Percentiles rank a stretch among this genome's conserved stretches.
Conservation (phyloP, 1,140 invertebrate species). For the Eurytemora carolleeae region DNA sequence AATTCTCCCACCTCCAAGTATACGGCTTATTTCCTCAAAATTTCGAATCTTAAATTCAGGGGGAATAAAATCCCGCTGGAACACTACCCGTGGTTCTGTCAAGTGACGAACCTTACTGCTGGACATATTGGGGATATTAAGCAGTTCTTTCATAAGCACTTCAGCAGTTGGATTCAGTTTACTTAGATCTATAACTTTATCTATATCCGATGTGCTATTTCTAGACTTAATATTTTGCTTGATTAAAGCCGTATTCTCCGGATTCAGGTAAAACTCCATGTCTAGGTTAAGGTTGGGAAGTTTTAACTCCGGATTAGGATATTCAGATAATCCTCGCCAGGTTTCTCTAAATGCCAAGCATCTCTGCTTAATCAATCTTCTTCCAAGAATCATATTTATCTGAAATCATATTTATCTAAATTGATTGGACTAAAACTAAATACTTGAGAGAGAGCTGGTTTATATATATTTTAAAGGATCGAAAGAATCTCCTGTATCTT, state of each 20-base stretch:
- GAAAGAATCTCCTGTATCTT: background rate
- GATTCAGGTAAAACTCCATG: background rate
- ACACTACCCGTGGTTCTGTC: background rate
- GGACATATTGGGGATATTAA: background rate
- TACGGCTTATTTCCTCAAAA: background rate
- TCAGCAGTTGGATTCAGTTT: background rate
- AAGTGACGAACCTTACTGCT: background rate
- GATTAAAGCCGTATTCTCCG: background rate
- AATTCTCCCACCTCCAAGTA: background rate
- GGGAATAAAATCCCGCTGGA: background rate
- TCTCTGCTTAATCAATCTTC: too few species aligned
- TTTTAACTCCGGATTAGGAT: background rate
- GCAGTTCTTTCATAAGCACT: background rate
- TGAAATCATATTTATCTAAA: too few species aligned
- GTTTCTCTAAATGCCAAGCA: too few species aligned
- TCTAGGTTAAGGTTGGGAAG: background rate
- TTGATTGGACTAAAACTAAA: too few species aligned
- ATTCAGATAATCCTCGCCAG: too few species aligned
- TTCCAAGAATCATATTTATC: too few species aligned
- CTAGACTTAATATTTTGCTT: background rate
- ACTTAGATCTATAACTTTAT: background rate
- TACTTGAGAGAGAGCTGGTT: too few species aligned
- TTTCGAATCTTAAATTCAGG: background rate
- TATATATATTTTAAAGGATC: background rate
- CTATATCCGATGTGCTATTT: background rate